Evolutionary conservation across 2,113 vertebrate species (phyloP).

Genomic region (Pogona vitticeps): DNA sequence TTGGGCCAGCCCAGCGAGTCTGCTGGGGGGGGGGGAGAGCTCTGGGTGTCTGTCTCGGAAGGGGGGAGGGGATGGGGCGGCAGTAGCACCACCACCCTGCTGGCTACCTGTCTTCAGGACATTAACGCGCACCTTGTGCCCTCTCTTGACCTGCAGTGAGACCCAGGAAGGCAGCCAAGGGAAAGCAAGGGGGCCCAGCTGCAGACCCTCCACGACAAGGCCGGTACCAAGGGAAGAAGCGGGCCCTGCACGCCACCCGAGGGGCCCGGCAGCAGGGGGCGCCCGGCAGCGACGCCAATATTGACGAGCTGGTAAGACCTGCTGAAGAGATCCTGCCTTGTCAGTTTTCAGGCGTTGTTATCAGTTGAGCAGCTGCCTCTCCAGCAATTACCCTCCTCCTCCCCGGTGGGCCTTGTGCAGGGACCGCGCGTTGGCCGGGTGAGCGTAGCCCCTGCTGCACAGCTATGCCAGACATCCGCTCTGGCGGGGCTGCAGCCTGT

Average conservation of each 20-base stretch:
- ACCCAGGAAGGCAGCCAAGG: slow-evolving; percentile 82
- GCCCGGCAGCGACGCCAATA: slow-evolving; percentile 83
- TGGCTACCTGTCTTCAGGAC: too few relatives aligned
- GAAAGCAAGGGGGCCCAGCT: slow-evolving; percentile 70
- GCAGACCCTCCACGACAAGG: slow-evolving; percentile 70
- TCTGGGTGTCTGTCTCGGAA: too few relatives aligned
- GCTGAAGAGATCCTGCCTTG: neutral
- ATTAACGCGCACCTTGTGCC: too few relatives aligned
- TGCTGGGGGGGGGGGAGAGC: too few relatives aligned
- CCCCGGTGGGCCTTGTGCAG: neutral
- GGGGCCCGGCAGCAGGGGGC: slow-evolving; percentile 72
- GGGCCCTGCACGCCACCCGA: slow-evolving; percentile 63
- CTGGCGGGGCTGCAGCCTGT: slow-evolving; percentile 32
- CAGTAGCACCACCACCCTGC: too few relatives aligned
- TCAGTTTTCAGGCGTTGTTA: slow-evolving; percentile 14
- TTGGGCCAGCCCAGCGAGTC: too few relatives aligned
- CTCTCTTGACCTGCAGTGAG: slow-evolving; percentile 81
- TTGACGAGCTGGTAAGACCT: slow-evolving; percentile 92
- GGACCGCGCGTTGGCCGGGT: neutral
- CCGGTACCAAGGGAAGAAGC: slow-evolving; percentile 84
- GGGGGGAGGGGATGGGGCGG: too few relatives aligned
- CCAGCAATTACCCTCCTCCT: neutral
- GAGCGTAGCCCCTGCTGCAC: neutral
- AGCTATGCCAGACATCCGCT: slow-evolving; percentile 73
- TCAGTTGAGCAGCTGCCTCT: slow-evolving; percentile 40